Conservation (phyloP, 2,888 invertebrate genomes). For the Lydus trimaculatus region DNA sequence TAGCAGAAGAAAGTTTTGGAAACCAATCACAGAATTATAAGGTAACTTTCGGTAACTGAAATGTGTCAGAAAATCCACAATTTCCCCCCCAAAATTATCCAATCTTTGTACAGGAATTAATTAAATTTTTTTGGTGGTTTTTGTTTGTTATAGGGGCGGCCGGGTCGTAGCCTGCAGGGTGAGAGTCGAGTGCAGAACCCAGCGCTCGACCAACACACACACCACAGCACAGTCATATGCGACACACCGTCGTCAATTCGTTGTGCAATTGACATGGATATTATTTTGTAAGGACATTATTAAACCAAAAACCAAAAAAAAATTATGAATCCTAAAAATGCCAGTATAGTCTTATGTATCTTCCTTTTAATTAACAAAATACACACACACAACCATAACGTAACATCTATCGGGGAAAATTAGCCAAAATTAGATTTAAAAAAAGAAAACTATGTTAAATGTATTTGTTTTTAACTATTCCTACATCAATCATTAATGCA, state of each 20-base stretch:
- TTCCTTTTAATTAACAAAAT: constrained; percentile 23
- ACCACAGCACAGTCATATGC: constrained; percentile 34
- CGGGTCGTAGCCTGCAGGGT: constrained; percentile 70
- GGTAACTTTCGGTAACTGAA: no score
- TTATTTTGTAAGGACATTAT: constrained; percentile 37
- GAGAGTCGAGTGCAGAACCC: constrained; percentile 61
- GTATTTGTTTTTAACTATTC: neutral
- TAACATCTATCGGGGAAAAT: neutral
- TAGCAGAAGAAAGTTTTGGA: no score
- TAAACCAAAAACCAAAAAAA: neutral
- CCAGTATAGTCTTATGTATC: constrained; percentile 40
- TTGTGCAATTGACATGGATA: constrained; percentile 40
- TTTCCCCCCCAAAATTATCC: neutral
- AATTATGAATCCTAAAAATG: constrained; percentile 7
- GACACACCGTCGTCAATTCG: constrained; percentile 46
- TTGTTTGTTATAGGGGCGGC: constrained; percentile 61
- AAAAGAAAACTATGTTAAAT: neutral
- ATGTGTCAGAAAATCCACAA: neutral
- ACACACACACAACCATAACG: no score
- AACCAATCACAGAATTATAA: no score
- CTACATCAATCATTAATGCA: neutral
- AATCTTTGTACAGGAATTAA: neutral
- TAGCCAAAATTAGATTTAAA: neutral
- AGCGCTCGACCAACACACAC: constrained; percentile 53
- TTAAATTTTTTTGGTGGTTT: neutral